phyloP scores from a whole-genome alignment of 2,113 vertebrate species.

The Carlito syrichta region DNA sequence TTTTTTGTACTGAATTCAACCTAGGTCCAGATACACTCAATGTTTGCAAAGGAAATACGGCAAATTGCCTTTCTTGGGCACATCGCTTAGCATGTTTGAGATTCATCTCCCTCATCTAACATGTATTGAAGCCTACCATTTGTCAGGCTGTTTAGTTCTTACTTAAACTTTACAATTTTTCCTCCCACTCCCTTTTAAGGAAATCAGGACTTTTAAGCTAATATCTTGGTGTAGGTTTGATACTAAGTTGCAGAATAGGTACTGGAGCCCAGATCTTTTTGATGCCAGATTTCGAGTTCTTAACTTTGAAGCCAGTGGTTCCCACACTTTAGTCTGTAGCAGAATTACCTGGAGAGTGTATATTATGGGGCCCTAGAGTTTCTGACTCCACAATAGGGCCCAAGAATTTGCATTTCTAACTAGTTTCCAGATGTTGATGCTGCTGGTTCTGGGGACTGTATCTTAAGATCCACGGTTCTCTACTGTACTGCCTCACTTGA shows the following conservation, averaged over 20 bases:
- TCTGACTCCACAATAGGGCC: neutral
- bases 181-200: neutral
- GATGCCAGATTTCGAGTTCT: neutral
- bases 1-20: neutral
- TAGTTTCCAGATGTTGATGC: neutral
- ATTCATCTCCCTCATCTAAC: neutral
- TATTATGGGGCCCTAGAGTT: neutral
- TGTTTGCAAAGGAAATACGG: neutral
- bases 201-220: neutral
- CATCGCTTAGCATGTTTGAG: neutral
- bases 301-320: neutral
- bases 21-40: neutral
- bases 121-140: neutral
- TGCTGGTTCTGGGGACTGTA: neutral
- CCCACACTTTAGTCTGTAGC: neutral
- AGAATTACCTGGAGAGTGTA: neutral
- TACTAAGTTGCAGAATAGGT: neutral
- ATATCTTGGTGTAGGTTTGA: neutral
- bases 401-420: neutral
- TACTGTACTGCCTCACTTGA: too few relatives aligned
- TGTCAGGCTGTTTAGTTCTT: neutral
- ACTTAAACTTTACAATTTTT: neutral
- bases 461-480: neutral
- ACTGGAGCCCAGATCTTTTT: neutral
- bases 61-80: neutral